Evolutionary conservation across 2,888 invertebrate species (phyloP), one percentile per base, ranked within the genome.

Genomic region (Lepidonotus clava): DNA sequence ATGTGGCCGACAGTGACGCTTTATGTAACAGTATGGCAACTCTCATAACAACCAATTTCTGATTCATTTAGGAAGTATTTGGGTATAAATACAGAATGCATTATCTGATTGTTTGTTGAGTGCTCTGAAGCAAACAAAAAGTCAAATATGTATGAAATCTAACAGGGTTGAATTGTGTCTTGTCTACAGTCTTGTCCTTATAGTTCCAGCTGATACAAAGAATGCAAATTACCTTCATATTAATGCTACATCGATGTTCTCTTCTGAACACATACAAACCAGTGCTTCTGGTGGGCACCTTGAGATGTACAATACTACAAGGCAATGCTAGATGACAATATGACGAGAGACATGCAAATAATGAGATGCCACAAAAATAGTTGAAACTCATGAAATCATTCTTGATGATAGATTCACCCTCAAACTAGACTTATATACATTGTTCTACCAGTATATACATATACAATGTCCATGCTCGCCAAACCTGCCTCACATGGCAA

Each of bases 331-430:
- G 71, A 71, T 71, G 71, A 80, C 41, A 28, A 46, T 80, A 41
- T 80, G 80, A 46, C 51, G 51, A 80, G 80, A 80, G 24, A 51
- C 80, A 80, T 80, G 80, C 80, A 80, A 80, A 80, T 80, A 46
- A 80, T 80, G 80, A 80, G 80, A 80, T 80, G 80, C 80, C 80
- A 80, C 80, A 80, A 80, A 80, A 80, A 80, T 80, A 80, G 80
- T 80, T 80, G 28, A 41, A 51, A 80, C 80, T 80, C 80, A 80
- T 80, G 80, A 80, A 80, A 80, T 80, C 80, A 80, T 80, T 46
- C 80, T 46, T 46, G 28, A 80, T 80, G 41, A 71, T 80, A 5
- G 80, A 80, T 80, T 80, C 80, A 80, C 28, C 51, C 46, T 18
- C 80, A 80, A 80, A 80, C 80, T 80, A 80, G 46, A 41, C 28